phyloP scores from a whole-genome alignment of 2,113 vertebrate species.

The Silurus meridionalis region DNA sequence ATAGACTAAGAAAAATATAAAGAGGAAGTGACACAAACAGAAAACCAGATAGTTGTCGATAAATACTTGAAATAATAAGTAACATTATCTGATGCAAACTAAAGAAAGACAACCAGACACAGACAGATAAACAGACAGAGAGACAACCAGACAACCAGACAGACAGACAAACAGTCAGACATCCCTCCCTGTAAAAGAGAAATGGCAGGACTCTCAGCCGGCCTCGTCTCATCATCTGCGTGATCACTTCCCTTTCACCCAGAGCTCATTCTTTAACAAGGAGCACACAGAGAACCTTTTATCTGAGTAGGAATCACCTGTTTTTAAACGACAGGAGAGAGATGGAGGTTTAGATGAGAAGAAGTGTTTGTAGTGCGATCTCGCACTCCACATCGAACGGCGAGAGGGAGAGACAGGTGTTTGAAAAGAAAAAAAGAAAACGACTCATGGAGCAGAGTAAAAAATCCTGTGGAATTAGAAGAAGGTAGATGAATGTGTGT shows the following conservation, averaged over 20 bases:
- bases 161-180: background rate
- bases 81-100: no score
- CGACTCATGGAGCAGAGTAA: conserved; percentile 50
- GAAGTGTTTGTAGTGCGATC: background rate
- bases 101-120: no score
- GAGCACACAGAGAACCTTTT: background rate
- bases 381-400: background rate
- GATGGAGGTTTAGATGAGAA: background rate
- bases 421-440: conserved; percentile 38
- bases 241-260: background rate
- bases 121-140: no score
- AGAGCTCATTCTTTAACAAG: background rate
- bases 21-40: no score
- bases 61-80: no score
- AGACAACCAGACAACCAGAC: no score
- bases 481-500: background rate
- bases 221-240: background rate
- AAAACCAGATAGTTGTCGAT: no score
- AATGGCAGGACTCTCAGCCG: background rate
- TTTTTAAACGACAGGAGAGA: background rate
- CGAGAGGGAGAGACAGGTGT: background rate
- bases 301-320: background rate
- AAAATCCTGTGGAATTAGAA: conserved; percentile 42
- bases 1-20: no score
- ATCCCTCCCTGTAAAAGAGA: background rate